Percentiles rank a stretch among this genome's conserved stretches.
phyloP scores from a whole-genome alignment of 2,113 vertebrate genomes.

The Mirounga angustirostris region DNA sequence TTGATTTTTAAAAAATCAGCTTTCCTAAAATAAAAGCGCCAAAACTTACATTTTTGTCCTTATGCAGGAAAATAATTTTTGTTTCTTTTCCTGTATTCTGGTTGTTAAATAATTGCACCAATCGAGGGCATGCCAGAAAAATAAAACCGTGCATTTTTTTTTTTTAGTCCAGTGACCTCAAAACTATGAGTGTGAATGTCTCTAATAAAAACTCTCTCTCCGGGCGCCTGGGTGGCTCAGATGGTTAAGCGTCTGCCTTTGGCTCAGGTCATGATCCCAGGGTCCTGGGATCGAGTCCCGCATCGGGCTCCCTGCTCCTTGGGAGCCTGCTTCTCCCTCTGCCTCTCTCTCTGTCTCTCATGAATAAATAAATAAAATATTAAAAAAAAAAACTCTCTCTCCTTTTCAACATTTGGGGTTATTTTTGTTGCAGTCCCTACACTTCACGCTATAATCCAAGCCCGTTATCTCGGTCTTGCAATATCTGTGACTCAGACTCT shows the following conservation, averaged over 20 bases:
- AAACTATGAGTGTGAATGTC: conserved; percentile 46
- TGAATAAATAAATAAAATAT: too few species aligned
- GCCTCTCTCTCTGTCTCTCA: too few species aligned
- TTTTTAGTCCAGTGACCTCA: conserved; percentile 33
- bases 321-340: too few species aligned
- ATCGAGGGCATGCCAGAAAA: background rate
- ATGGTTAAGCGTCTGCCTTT: too few species aligned
- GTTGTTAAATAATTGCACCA: conserved; percentile 37
- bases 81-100: background rate
- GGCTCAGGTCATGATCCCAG: too few species aligned
- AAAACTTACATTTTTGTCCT: background rate
- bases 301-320: too few species aligned
- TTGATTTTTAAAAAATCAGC: background rate
- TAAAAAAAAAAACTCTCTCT: background rate
- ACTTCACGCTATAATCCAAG: conserved; percentile 76
- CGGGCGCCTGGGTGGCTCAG: too few species aligned
- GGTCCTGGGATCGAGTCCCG: too few species aligned
- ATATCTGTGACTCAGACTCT: conserved; percentile 79
- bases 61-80: conserved; percentile 22
- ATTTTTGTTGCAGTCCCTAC: conserved; percentile 70
- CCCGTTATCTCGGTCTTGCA: conserved; percentile 72
- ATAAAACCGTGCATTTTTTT: conserved; percentile 32
- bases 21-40: conserved; percentile 34
- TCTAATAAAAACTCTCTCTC: background rate
- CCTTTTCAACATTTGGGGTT: conserved; percentile 57